Evolutionary conservation across 2,888 invertebrate species (phyloP).

Genomic region (Lacanobia oleracea): DNA sequence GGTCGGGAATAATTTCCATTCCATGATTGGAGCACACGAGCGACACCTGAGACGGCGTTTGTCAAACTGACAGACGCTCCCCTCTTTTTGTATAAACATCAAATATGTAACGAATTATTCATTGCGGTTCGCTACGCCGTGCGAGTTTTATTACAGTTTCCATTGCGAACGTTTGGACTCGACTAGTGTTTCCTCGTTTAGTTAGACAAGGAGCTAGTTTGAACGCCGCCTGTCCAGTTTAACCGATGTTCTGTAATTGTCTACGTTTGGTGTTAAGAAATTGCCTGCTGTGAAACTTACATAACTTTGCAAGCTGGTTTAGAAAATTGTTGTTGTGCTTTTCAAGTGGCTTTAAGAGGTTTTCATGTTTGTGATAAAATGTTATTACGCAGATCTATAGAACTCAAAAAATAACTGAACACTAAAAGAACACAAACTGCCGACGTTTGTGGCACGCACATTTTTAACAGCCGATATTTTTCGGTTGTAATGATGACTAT

Average conservation of each 20-base stretch:
- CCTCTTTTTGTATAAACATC: conserved; percentile 74
- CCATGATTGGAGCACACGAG: conserved; percentile 74
- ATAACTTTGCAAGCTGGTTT: neutral
- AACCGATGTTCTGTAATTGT: conserved; percentile 29
- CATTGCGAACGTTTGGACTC: conserved; percentile 52
- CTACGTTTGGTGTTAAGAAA: conserved; percentile 10
- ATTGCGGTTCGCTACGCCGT: conserved; percentile 68
- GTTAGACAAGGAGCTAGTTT: conserved; percentile 43
- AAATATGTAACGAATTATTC: conserved; percentile 76
- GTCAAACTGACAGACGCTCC: conserved; percentile 74
- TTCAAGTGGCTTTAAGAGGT: neutral
- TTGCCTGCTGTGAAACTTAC: neutral
- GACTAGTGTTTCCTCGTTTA: conserved; percentile 55
- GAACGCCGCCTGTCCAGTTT: conserved; percentile 26
- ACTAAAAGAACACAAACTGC: no score
- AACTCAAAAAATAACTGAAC: neutral
- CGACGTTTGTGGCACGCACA: neutral
- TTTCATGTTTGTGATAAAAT: neutral
- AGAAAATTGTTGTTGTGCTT: neutral
- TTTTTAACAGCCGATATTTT: neutral
- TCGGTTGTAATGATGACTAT: neutral
- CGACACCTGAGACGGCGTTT: conserved; percentile 76
- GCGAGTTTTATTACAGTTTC: conserved; percentile 71
- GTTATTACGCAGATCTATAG: neutral
- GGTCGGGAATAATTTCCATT: conserved; percentile 73